Percentiles rank a stretch among this genome's conserved stretches.
These are phyloP conservation scores for Lepeophtheirus nordmannii DNA, from an alignment of 2,888 invertebrate genomes.

Conservation along the genomic window DNA sequence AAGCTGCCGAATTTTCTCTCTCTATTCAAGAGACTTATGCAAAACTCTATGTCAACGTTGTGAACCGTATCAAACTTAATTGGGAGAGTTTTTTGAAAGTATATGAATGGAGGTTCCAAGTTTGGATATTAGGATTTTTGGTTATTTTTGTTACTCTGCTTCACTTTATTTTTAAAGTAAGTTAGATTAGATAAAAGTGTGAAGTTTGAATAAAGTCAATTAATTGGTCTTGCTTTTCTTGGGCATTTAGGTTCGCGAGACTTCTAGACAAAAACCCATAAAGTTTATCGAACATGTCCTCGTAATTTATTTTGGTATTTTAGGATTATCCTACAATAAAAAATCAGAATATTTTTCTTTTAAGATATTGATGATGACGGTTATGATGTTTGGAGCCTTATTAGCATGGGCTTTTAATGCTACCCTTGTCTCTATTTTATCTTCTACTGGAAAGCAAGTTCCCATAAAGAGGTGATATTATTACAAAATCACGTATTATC, in stretches of 20 bases:
- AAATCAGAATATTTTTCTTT: background rate
- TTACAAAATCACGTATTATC: no score
- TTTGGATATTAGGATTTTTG: background rate
- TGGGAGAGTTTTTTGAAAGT: constrained; percentile 1
- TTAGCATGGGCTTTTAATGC: background rate
- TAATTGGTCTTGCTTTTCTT: no score
- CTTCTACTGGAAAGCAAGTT: constrained; percentile 5
- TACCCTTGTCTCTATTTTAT: background rate
- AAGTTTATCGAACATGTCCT: background rate
- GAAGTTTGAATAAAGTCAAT: no score
- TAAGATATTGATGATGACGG: background rate
- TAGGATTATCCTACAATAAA: background rate
- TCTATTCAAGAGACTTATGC: background rate
- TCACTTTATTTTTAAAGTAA: background rate
- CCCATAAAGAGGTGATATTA: background rate
- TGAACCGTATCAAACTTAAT: background rate
- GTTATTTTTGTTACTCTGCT: background rate
- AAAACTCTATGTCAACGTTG: background rate
- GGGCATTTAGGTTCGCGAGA: background rate
- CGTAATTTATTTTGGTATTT: background rate
- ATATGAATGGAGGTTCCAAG: background rate
- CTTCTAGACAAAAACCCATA: no score
- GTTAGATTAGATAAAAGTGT: background rate
- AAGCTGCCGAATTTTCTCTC: background rate
- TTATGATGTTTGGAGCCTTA: background rate